Evolutionary conservation across 1,140 invertebrate genomes (phyloP).

Genomic region (Drosophila triauraria): DNA sequence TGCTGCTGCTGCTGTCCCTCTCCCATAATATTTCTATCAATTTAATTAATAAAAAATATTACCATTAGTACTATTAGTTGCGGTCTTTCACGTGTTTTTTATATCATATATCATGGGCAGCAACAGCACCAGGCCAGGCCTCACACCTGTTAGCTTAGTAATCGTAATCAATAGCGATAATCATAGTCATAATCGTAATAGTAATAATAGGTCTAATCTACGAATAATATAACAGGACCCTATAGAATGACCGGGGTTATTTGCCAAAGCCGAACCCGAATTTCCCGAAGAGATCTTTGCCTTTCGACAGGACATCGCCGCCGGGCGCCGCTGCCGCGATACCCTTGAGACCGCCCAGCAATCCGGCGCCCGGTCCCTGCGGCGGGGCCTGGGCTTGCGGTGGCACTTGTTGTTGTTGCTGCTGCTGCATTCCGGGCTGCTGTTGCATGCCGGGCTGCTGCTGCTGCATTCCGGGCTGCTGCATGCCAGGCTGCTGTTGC

Average conservation of each 20-base stretch:
- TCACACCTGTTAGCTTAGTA: constrained; percentile 62
- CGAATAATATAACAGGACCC: constrained; percentile 84
- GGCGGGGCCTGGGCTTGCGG: constrained; percentile 84
- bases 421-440: constrained; percentile 75
- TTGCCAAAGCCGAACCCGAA: constrained; percentile 92
- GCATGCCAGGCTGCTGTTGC: constrained; percentile 77
- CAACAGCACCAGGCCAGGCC: constrained; percentile 30
- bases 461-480: constrained; percentile 79
- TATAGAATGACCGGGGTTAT: constrained; percentile 87
- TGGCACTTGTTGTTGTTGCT: constrained; percentile 84
- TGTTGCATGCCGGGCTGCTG: constrained; percentile 75
- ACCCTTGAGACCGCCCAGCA: constrained; percentile 79
- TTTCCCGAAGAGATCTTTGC: constrained; percentile 96
- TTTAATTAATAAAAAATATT: constrained; percentile 83
- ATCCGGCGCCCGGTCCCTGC: constrained; percentile 80
- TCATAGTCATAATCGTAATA: constrained; percentile 80
- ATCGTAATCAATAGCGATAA: constrained; percentile 76
- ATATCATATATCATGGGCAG: constrained; percentile 52
- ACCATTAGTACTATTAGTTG: constrained; percentile 75
- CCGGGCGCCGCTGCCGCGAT: constrained; percentile 92
- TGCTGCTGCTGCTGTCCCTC: constrained; percentile 24
- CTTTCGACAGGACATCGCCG: constrained; percentile 94
- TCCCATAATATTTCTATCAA: constrained; percentile 78
- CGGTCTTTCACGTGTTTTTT: constrained; percentile 30
- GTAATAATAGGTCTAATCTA: constrained; percentile 80